These are phyloP conservation scores for Pseudorhombus dupliciocellatus DNA, from an alignment of 2,113 vertebrate species.

Conservation along the genomic window DNA sequence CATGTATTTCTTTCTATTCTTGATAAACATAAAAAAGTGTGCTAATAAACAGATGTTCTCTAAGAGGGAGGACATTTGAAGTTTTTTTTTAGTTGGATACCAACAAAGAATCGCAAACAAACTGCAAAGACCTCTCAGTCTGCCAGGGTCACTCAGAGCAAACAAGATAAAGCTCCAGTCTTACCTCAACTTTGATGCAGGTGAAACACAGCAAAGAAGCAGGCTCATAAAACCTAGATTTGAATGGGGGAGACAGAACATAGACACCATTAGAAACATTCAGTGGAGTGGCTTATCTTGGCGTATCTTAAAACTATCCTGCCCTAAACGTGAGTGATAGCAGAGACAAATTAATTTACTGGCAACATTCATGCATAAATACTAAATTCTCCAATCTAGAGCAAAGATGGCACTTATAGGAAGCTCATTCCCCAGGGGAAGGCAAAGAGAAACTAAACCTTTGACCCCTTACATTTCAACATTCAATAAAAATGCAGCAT, in stretches of 20 bases:
- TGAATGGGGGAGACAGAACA: neutral
- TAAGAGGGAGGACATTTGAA: neutral
- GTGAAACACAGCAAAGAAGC: constrained; percentile 1
- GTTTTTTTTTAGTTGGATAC: neutral
- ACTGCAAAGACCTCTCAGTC: neutral
- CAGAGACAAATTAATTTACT: too few relatives aligned
- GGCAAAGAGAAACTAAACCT: too few relatives aligned
- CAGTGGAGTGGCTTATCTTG: neutral
- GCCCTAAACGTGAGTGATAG: neutral
- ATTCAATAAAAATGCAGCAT: neutral
- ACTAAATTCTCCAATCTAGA: too few relatives aligned
- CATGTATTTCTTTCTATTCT: neutral
- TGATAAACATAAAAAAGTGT: constrained; percentile 7
- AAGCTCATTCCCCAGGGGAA: too few relatives aligned
- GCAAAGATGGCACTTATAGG: too few relatives aligned
- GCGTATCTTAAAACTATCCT: too few relatives aligned
- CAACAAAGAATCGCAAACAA: neutral
- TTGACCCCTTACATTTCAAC: too few relatives aligned
- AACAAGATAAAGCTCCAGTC: constrained; percentile 29
- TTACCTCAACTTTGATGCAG: neutral
- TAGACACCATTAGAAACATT: neutral
- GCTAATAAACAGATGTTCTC: neutral
- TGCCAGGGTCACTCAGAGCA: constrained; percentile 5
- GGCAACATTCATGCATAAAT: too few relatives aligned
- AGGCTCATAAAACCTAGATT: neutral